Base-by-base conservation (phyloP, 2,888 invertebrate species). In the Tortrix viridana region DNA sequence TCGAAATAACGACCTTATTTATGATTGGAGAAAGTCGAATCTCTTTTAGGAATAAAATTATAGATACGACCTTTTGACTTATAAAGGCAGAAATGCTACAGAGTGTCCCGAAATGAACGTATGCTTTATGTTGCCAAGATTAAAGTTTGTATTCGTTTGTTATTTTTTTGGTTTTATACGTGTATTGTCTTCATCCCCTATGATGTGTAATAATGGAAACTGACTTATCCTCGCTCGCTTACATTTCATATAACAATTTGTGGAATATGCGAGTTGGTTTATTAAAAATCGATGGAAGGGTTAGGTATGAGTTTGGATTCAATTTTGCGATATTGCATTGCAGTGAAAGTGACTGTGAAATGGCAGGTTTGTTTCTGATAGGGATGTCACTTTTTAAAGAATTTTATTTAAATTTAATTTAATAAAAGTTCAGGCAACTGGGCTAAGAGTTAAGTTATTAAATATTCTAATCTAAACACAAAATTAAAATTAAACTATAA, bases 181-280 rank as follows among this genome's bases (percentile, higher is more conserved):
- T 62, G 50, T 63, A 58, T 63, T 48, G 63, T 63, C 53, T 52
- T 58, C 63, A 63, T 63, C 63, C 63, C 63, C 58, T 53, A 58
- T 63, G 63, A 58, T 63, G 63, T 63, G 63, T 63, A 63, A 63
- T 63, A 63, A 63, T 58, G 63, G 58, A 57, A 53, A 63, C 58
- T 63, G 63, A 63, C 58, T 63, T 63, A 53, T 57, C 57, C 47
- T 48, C 63, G 58, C 53, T 16, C 63, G 63, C 47, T 63, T 63
- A 58, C 63, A 57, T 63, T 63, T 58, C 53, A 57, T 58, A 53
- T 41, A 63, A 63, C 63, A 58, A 58, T 63, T 63, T 63, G 63
- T 48, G 63, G 58, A 63, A 58, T 63, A 63, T 58, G 58, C 20
- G 53, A 53, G 62, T 44, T 49, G 32, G 57, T 63, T 58, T 63